These are phyloP conservation scores for Melipona bicolor DNA, from an alignment of 2,888 invertebrate genomes.

Conservation along the genomic window DNA sequence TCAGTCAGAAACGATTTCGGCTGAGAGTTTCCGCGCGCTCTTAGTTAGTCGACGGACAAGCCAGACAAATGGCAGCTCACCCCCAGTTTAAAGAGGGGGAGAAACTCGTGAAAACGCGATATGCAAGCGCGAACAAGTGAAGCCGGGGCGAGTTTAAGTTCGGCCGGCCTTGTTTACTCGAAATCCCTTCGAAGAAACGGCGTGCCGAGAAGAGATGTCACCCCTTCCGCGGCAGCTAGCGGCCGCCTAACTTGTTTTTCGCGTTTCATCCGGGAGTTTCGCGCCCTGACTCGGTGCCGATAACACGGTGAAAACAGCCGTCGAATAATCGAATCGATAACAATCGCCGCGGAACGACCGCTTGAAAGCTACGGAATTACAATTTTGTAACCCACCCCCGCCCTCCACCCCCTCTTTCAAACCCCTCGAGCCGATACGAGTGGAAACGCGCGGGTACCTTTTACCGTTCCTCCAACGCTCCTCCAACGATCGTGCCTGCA, in stretches of 20 bases:
- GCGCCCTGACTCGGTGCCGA: slow-evolving; percentile 9
- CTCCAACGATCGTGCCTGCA: background rate
- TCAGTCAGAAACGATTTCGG: slow-evolving; percentile 63
- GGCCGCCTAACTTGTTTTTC: slow-evolving; percentile 44
- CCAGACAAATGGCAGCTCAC: slow-evolving; percentile 76
- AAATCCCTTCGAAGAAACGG: slow-evolving; percentile 70
- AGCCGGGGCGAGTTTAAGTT: slow-evolving; percentile 72
- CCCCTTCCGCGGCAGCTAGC: slow-evolving; percentile 32
- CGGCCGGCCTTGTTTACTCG: slow-evolving; percentile 68
- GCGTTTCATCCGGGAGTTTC: slow-evolving; percentile 12
- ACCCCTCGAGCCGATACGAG: background rate
- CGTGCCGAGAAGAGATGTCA: slow-evolving; percentile 38
- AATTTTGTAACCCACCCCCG: slow-evolving; percentile 9
- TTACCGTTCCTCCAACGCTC: background rate
- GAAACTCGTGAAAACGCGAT: slow-evolving; percentile 69
- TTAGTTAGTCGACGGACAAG: slow-evolving; percentile 73
- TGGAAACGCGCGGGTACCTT: slow-evolving; percentile 10
- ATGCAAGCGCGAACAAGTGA: slow-evolving; percentile 76
- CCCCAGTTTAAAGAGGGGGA: slow-evolving; percentile 45
- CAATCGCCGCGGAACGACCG: slow-evolving; percentile 34
- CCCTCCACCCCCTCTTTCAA: background rate
- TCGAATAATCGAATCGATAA: slow-evolving; percentile 45
- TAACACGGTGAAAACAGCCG: slow-evolving; percentile 27
- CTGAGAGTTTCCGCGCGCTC: slow-evolving; percentile 40
- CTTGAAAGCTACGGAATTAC: slow-evolving; percentile 37